Evolutionary conservation across 2,113 vertebrate species (phyloP).

Genomic region (Prochilodus magdalenae): DNA sequence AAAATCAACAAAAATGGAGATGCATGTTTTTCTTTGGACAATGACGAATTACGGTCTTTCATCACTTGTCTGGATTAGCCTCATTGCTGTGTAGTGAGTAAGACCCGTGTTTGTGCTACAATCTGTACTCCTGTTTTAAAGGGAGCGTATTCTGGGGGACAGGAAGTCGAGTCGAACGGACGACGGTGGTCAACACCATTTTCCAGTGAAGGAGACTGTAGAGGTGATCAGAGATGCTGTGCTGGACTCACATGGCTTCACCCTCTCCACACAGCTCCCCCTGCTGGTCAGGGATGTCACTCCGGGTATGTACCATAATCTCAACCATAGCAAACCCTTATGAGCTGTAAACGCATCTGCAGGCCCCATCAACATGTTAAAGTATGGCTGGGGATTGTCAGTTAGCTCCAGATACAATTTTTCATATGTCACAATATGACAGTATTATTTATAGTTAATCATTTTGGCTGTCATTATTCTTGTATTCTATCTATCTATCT

Average conservation of each 20-base stretch:
- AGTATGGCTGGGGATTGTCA: no score
- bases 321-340: not conserved
- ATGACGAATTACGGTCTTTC: no score
- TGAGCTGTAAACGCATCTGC: not conserved
- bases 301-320: slow-evolving; percentile 79
- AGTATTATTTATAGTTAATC: no score
- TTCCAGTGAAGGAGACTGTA: slow-evolving; percentile 81
- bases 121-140: slow-evolving; percentile 62
- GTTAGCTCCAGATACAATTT: not conserved
- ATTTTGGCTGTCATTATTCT: no score
- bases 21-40: no score
- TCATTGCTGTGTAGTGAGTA: not conserved
- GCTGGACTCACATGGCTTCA: slow-evolving; percentile 89
- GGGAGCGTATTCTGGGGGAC: slow-evolving; percentile 82
- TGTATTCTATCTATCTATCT: no score
- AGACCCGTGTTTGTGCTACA: not conserved
- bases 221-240: slow-evolving; percentile 87
- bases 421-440: no score
- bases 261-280: slow-evolving; percentile 83
- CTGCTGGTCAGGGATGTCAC: slow-evolving; percentile 89
- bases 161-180: slow-evolving; percentile 72
- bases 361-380: no score
- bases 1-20: no score
- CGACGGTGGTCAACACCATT: slow-evolving; percentile 73
- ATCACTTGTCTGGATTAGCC: no score